Conservation (phyloP, 1,140 invertebrate genomes). For the Oryzaephilus surinamensis region DNA sequence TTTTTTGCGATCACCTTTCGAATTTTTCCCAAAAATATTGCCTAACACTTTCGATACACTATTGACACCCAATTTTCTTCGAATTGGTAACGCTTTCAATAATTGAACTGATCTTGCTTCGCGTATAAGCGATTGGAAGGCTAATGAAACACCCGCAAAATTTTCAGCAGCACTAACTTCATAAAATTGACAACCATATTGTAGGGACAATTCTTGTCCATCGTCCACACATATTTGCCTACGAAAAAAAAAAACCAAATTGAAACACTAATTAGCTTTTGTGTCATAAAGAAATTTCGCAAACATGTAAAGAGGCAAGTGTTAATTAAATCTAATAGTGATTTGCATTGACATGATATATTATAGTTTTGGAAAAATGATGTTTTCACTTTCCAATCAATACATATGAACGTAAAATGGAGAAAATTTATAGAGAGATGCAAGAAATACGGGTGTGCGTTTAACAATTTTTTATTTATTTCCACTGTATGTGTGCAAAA, state of each 20-base stretch:
- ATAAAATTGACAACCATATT: conserved; percentile 73
- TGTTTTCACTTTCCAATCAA: conserved; percentile 8
- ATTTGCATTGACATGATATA: conserved; percentile 8
- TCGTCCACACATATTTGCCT: conserved; percentile 69
- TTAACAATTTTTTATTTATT: no score
- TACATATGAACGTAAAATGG: neutral
- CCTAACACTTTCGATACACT: conserved; percentile 69
- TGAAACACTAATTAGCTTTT: no score
- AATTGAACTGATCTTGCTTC: conserved; percentile 63
- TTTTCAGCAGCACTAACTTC: conserved; percentile 78
- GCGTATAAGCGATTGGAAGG: conserved; percentile 66
- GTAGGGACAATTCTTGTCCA: conserved; percentile 65
- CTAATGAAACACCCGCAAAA: conserved; percentile 62
- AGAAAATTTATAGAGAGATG: no score
- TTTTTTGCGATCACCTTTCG: conserved; percentile 60
- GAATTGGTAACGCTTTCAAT: conserved; percentile 55
- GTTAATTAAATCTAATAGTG: conserved; percentile 7
- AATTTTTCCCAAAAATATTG: conserved; percentile 68
- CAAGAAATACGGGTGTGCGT: no score
- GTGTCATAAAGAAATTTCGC: no score
- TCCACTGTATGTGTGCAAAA: no score
- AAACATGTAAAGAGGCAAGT: conserved; percentile 1
- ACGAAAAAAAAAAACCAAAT: conserved; percentile 24
- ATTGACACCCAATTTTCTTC: conserved; percentile 64
- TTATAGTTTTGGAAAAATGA: conserved; percentile 1